A percentile compares a stretch with the other conserved stretches of the same genome.
phyloP scores from a whole-genome alignment of 2,797 vertebrate species.

The Molossus molossus region DNA sequence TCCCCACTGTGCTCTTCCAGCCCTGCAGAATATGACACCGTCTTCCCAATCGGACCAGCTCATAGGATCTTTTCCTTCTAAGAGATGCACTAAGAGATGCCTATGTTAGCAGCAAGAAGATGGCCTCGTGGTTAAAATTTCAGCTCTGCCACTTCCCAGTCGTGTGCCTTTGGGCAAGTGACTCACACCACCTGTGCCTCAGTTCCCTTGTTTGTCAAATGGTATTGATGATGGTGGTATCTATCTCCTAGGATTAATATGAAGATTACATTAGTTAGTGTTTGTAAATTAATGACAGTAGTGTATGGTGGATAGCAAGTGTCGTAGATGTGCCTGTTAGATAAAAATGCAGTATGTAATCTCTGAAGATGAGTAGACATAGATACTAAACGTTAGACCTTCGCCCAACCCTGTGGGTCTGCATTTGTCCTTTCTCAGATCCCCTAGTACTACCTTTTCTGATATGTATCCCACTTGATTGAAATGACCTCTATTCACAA shows the following conservation, averaged over 20 bases:
- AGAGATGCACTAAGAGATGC: background rate
- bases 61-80: background rate
- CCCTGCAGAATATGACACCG: background rate
- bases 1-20: background rate
- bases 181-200: background rate
- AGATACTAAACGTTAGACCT: background rate
- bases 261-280: background rate
- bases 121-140: background rate
- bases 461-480: too few relatives aligned
- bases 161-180: background rate
- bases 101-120: background rate
- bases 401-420: rapidly evolving
- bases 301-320: background rate
- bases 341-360: background rate
- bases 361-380: background rate
- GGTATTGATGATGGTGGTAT: background rate
- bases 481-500: background rate
- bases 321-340: background rate
- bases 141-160: background rate
- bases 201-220: background rate
- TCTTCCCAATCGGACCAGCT: background rate
- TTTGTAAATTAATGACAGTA: background rate
- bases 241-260: background rate
- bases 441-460: background rate
- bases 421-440: background rate